A percentile compares a stretch with the other conserved stretches of the same genome.
These are phyloP conservation scores for Sprattus sprattus DNA, from an alignment of 2,113 vertebrate species.

Conservation along the genomic window DNA sequence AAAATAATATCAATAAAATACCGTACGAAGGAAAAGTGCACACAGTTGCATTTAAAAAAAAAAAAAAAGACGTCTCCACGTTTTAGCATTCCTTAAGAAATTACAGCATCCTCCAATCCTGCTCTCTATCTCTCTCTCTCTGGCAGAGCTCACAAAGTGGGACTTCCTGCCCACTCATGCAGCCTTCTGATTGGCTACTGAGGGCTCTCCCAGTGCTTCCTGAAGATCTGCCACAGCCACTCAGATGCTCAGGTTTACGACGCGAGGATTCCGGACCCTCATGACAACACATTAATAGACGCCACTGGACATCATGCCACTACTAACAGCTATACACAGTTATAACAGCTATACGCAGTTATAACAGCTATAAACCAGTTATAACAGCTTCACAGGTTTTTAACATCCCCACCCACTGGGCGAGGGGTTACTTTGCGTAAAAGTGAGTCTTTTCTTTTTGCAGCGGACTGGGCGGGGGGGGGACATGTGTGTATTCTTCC, in stretches of 20 bases:
- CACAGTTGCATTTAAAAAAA: constrained; percentile 65
- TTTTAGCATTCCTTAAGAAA: neutral
- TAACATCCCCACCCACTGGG: neutral
- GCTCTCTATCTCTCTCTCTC: neutral
- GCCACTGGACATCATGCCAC: constrained; percentile 7
- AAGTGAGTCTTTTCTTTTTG: neutral
- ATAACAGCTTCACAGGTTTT: neutral
- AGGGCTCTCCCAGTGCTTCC: neutral
- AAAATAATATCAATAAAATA: constrained; percentile 60
- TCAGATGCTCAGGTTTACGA: neutral
- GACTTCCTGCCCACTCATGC: neutral
- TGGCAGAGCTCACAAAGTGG: neutral
- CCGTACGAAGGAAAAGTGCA: constrained; percentile 82
- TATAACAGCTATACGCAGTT: neutral
- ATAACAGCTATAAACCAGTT: neutral
- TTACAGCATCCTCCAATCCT: neutral
- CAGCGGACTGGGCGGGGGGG: neutral
- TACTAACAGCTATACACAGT: neutral
- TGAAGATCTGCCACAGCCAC: neutral
- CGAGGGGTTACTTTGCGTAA: neutral
- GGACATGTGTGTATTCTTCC: too few species aligned
- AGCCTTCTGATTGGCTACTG: neutral
- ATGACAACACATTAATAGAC: neutral
- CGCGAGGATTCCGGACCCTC: neutral
- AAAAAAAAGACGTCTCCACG: constrained; percentile 1